These are phyloP conservation scores for Conistra vaccinii DNA, from an alignment of 2,888 invertebrate species.

Conservation along the genomic window DNA sequence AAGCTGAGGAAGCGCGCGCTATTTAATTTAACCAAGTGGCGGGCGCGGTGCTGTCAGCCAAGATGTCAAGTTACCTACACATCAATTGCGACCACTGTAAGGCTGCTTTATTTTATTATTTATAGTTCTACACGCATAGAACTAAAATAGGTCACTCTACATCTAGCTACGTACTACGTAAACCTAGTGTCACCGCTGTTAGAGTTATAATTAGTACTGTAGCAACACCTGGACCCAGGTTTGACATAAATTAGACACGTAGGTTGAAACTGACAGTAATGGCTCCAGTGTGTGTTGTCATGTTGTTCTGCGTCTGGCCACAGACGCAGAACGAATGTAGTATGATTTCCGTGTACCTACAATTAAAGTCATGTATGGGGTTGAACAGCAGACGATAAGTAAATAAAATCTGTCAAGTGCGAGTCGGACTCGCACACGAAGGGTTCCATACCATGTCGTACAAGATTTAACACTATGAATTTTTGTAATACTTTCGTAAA, in stretches of 20 bases:
- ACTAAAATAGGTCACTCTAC: slow-evolving; percentile 9
- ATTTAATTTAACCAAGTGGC: too few species aligned
- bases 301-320: neutral
- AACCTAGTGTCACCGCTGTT: slow-evolving; percentile 19
- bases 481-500: too few species aligned
- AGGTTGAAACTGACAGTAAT: slow-evolving; percentile 9
- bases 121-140: neutral
- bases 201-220: slow-evolving; percentile 48
- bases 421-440: too few species aligned
- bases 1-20: too few species aligned
- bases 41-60: too few species aligned
- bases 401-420: too few species aligned
- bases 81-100: too few species aligned
- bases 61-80: too few species aligned
- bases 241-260: slow-evolving; percentile 40
- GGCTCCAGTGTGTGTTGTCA: slow-evolving; percentile 9
- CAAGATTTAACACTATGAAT: too few species aligned
- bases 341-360: neutral
- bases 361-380: neutral
- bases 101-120: too few species aligned
- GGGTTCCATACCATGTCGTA: too few species aligned
- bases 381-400: neutral
- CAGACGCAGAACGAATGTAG: too few species aligned
- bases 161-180: neutral
- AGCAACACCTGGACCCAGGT: slow-evolving; percentile 36